Evolutionary conservation across 2,113 vertebrate species (phyloP).

Genomic region (Oryzias celebensis): DNA sequence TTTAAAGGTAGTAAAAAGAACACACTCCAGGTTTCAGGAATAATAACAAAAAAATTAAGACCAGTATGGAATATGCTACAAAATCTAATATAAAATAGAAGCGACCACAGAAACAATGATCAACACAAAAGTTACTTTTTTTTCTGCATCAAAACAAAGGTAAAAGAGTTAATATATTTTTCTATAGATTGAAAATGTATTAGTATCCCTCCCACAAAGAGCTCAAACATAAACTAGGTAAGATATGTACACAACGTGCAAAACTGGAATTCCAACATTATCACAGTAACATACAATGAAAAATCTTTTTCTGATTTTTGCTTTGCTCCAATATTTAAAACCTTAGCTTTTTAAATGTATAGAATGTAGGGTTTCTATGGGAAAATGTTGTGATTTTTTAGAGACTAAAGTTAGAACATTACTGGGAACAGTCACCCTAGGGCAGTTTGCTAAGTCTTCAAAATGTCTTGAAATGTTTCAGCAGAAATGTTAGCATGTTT

Average conservation of each 20-base stretch:
- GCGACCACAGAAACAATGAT: constrained; percentile 34
- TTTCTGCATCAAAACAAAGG: constrained; percentile 5
- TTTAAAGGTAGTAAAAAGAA: constrained; percentile 16
- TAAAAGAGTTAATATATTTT: constrained; percentile 50
- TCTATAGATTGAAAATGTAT: constrained; percentile 13
- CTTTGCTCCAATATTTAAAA: no score
- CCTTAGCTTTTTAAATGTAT: no score
- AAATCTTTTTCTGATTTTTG: no score
- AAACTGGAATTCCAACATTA: no score
- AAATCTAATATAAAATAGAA: constrained; percentile 23
- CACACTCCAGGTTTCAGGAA: constrained; percentile 7
- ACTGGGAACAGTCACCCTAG: no score
- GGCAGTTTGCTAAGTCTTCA: no score
- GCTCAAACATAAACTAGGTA: constrained; percentile 16
- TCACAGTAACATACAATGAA: no score
- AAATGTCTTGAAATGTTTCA: no score
- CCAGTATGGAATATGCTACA: constrained; percentile 4
- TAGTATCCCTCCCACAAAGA: constrained; percentile 11
- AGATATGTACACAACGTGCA: constrained; percentile 41
- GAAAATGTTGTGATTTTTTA: no score
- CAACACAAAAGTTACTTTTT: constrained; percentile 26
- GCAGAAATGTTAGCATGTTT: no score
- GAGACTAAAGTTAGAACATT: no score
- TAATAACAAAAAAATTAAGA: constrained; percentile 27
- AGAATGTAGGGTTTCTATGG: no score